Evolutionary conservation across 1,140 invertebrate species (phyloP).

Genomic region (Bombus waltoni): DNA sequence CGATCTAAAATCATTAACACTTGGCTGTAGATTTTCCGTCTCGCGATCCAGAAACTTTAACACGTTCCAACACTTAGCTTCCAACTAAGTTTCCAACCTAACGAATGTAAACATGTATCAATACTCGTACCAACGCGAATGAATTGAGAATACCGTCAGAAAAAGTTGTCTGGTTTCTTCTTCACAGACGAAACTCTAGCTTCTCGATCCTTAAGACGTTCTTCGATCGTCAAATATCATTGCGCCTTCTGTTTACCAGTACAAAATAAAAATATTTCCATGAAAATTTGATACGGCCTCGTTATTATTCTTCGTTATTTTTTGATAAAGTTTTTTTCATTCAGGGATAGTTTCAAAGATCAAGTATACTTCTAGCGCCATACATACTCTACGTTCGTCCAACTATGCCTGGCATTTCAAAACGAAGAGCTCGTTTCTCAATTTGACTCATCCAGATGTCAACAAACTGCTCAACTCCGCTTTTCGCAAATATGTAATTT

Average conservation of each 20-base stretch:
- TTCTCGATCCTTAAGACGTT: background rate
- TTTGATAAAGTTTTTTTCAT: background rate
- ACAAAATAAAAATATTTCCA: background rate
- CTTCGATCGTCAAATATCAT: background rate
- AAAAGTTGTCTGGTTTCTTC: background rate
- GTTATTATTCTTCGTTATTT: background rate
- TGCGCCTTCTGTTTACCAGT: background rate
- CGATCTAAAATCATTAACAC: slow-evolving; percentile 32
- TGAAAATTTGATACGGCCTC: background rate
- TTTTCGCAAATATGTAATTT: too few relatives aligned
- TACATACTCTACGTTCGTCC: slow-evolving; percentile 29
- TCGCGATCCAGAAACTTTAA: slow-evolving; percentile 16
- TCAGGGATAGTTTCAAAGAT: slow-evolving; percentile 31
- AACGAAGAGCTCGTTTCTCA: background rate
- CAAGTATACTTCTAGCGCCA: slow-evolving; percentile 44
- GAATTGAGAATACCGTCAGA: slow-evolving; percentile 1
- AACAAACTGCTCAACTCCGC: too few relatives aligned
- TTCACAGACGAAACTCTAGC: background rate
- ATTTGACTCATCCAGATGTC: background rate
- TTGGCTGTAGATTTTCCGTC: background rate
- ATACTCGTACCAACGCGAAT: background rate
- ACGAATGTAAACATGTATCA: slow-evolving; percentile 4
- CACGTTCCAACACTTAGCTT: background rate
- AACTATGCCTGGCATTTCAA: background rate
- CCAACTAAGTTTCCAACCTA: background rate